These are phyloP conservation scores for Mycetomoellerius zeteki DNA, from an alignment of 1,140 invertebrate genomes.

Conservation along the genomic window DNA sequence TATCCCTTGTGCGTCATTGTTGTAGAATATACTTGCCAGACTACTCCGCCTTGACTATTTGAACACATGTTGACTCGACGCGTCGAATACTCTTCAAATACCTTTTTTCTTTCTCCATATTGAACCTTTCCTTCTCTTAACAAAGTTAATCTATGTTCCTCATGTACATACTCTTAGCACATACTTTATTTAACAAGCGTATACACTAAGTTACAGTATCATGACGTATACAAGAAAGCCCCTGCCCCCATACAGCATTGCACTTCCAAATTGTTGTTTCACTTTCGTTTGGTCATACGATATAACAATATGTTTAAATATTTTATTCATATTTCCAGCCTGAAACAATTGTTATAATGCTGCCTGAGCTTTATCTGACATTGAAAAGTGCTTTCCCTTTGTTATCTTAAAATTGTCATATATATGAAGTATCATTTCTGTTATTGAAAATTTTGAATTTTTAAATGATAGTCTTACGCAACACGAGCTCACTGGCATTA, in stretches of 20 bases:
- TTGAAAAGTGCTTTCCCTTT: conserved; percentile 73
- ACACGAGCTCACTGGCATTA: conserved; percentile 85
- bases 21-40: conserved; percentile 14
- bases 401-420: conserved; percentile 69
- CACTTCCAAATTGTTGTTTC: conserved; percentile 50
- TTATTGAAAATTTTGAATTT: conserved; percentile 67
- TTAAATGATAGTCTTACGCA: conserved; percentile 63
- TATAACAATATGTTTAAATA: conserved; percentile 67
- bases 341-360: conserved; percentile 87
- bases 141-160: conserved; percentile 14
- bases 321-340: conserved; percentile 80
- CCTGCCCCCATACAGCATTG: not conserved
- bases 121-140: not conserved
- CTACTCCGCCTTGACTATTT: conserved; percentile 9
- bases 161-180: conserved; percentile 35
- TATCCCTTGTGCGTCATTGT: conserved; percentile 17
- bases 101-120: conserved; percentile 21
- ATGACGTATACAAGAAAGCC: not conserved
- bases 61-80: not conserved
- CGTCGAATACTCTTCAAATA: not conserved
- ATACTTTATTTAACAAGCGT: conserved; percentile 37
- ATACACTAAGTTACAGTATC: not conserved
- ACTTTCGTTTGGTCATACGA: conserved; percentile 63
- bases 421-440: conserved; percentile 70
- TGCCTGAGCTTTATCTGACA: conserved; percentile 83